Percentiles rank a stretch among this genome's conserved stretches.
Evolutionary conservation across 2,888 invertebrate species (phyloP).

Genomic region (Pycnomerus fuliginosus): DNA sequence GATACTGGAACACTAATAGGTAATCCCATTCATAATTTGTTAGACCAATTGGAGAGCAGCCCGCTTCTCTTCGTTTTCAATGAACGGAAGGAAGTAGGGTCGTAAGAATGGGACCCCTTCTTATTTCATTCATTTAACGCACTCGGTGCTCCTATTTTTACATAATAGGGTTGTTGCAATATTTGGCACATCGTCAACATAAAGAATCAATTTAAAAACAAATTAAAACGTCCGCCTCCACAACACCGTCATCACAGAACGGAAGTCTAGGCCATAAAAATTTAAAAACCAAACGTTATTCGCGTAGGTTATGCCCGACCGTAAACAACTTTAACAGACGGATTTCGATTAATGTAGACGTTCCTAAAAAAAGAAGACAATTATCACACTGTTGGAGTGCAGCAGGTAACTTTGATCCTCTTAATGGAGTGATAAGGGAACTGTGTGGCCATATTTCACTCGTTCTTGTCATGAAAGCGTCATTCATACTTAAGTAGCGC

Average conservation of each 20-base stretch:
- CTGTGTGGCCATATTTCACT: conserved; percentile 15
- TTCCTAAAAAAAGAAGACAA: no score
- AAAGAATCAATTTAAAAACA: conserved; percentile 37
- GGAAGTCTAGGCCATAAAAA: conserved; percentile 44
- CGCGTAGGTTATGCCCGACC: conserved; percentile 35
- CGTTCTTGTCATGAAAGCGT: conserved; percentile 14
- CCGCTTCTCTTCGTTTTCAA: conserved; percentile 7
- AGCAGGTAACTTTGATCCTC: no score
- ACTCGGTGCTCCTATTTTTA: conserved; percentile 1
- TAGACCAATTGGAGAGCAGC: conserved; percentile 11
- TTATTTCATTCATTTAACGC: conserved; percentile 9
- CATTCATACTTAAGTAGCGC: conserved; percentile 16
- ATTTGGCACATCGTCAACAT: conserved; percentile 35
- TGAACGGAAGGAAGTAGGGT: conserved; percentile 28
- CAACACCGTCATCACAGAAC: conserved; percentile 30
- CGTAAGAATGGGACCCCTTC: conserved; percentile 16
- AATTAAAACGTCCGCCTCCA: conserved; percentile 35
- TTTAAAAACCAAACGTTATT: conserved; percentile 39
- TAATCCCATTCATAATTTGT: conserved; percentile 9
- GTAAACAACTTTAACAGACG: conserved; percentile 35
- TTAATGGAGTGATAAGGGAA: no score
- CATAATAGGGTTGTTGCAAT: conserved; percentile 15
- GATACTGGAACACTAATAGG: no score
- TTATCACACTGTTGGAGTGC: no score
- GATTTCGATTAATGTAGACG: conserved; percentile 11